These are phyloP conservation scores for Habropoda laboriosa DNA, from an alignment of 1,140 invertebrate genomes.

Conservation along the genomic window DNA sequence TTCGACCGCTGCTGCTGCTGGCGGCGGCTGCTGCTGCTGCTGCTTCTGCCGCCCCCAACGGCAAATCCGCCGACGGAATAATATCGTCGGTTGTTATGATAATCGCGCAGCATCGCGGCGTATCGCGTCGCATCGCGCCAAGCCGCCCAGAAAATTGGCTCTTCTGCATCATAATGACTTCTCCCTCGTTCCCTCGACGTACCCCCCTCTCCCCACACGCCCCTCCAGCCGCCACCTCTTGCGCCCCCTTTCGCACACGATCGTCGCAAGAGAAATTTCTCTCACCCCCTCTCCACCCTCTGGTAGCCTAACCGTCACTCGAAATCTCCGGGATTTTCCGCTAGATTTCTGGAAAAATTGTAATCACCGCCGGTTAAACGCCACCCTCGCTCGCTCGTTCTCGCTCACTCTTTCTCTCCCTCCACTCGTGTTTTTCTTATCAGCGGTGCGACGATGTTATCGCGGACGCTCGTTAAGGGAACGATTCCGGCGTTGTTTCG, in stretches of 20 bases:
- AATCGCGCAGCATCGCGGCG: slow-evolving; percentile 79
- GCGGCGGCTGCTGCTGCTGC: slow-evolving; percentile 37
- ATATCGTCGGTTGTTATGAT: slow-evolving; percentile 82
- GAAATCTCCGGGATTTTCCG: slow-evolving; percentile 56
- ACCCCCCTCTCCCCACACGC: slow-evolving; percentile 26
- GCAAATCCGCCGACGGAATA: slow-evolving; percentile 76
- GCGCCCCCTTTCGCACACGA: slow-evolving; percentile 26
- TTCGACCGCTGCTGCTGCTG: slow-evolving; percentile 70
- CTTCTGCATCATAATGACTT: slow-evolving; percentile 82
- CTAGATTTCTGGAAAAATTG: slow-evolving; percentile 64
- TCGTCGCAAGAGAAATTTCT: slow-evolving; percentile 7
- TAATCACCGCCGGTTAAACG: slow-evolving; percentile 57
- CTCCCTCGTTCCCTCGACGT: slow-evolving; percentile 50
- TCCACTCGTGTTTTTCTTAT: slow-evolving; percentile 37
- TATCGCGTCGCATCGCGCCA: slow-evolving; percentile 80
- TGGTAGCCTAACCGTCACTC: slow-evolving; percentile 22
- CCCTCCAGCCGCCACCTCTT: neutral
- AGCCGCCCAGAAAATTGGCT: slow-evolving; percentile 83
- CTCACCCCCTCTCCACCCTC: neutral
- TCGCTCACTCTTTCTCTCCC: too few species aligned
- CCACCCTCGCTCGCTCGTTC: neutral
- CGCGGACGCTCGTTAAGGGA: neutral
- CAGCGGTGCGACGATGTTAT: neutral
- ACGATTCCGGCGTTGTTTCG: neutral
- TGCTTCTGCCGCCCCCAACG: slow-evolving; percentile 32